These are phyloP conservation scores for Didymodactylos carnosus DNA, from an alignment of 2,888 invertebrate genomes.

Conservation along the genomic window DNA sequence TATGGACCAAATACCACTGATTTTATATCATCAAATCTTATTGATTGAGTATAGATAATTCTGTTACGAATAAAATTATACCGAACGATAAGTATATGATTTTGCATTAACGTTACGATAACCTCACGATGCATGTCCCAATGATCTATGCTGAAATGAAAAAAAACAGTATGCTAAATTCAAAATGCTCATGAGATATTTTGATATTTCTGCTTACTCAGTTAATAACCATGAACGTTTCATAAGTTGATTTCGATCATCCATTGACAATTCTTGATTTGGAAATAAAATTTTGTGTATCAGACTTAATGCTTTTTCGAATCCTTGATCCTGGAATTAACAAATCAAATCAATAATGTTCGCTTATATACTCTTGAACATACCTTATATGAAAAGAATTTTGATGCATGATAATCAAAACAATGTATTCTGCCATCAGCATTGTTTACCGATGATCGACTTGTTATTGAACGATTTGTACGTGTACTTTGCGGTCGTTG, in stretches of 20 bases:
- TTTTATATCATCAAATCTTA: constrained; percentile 49
- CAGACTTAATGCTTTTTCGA: not conserved
- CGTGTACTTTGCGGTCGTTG: constrained; percentile 1
- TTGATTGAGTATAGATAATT: constrained; percentile 49
- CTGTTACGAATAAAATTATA: constrained; percentile 66
- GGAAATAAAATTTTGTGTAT: constrained; percentile 4
- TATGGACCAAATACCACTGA: constrained; percentile 55
- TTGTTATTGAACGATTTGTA: constrained; percentile 5
- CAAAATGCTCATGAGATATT: not conserved
- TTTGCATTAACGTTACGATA: constrained; percentile 52
- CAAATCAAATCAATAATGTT: not conserved
- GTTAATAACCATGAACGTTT: constrained; percentile 58
- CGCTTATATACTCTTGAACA: not conserved
- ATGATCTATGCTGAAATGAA: constrained; percentile 49
- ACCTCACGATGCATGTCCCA: constrained; percentile 71
- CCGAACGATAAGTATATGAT: constrained; percentile 51
- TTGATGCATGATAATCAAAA: not conserved
- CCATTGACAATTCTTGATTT: not conserved
- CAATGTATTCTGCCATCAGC: not conserved
- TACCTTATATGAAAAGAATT: constrained; percentile 7
- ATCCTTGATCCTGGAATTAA: not conserved
- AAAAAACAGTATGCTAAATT: not conserved
- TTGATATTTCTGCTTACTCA: constrained; percentile 43
- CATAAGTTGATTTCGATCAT: constrained; percentile 44
- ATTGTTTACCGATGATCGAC: constrained; percentile 11